phyloP scores from a whole-genome alignment of 2,797 vertebrate genomes.

The Poecilia picta region DNA sequence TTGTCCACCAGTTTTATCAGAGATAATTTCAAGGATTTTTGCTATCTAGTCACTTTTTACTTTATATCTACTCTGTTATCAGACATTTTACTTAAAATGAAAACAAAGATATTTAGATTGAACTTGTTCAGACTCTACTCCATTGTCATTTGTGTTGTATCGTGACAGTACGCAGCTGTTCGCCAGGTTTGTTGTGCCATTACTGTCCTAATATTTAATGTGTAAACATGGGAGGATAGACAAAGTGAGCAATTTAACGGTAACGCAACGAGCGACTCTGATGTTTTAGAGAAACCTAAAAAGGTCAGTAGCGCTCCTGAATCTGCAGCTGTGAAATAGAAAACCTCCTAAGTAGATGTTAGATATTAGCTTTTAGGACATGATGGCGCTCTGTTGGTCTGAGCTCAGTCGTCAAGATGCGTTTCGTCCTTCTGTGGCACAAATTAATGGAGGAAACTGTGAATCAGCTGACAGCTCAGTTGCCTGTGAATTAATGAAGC shows the following conservation, averaged over 20 bases:
- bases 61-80: not conserved
- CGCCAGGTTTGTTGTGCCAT: not conserved
- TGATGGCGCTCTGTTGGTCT: not conserved
- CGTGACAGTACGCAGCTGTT: not conserved
- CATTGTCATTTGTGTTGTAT: not conserved
- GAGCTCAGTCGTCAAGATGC: not conserved
- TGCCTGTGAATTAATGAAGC: not conserved
- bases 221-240: constrained; percentile 5
- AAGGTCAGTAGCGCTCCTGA: not conserved
- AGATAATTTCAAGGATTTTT: constrained; percentile 11
- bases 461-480: not conserved
- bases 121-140: not conserved
- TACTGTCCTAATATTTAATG: constrained; percentile 8
- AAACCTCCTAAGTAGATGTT: not conserved
- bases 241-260: not conserved
- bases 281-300: not conserved
- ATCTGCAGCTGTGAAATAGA: not conserved
- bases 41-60: constrained; percentile 7
- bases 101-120: constrained; percentile 9
- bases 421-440: not conserved
- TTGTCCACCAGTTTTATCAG: not conserved
- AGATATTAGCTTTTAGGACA: not conserved
- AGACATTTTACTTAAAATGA: not conserved
- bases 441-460: not conserved
- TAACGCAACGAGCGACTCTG: not conserved